A percentile compares a stretch with the other conserved stretches of the same genome.
Conservation (phyloP, 2,888 invertebrate genomes). For the Halocaridina rubra region DNA sequence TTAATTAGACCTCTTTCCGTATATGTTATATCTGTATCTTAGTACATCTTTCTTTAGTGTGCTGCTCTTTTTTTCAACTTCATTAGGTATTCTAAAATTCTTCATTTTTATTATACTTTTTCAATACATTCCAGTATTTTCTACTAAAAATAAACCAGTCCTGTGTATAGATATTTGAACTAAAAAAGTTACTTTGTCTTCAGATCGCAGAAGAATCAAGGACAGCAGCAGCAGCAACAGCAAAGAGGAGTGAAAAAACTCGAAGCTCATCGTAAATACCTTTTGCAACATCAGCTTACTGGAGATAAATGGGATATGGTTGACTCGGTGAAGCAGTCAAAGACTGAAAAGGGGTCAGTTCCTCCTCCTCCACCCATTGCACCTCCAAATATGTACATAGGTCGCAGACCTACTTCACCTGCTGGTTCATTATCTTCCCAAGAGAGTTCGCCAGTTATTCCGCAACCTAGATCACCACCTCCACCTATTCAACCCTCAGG, state of each 20-base stretch:
- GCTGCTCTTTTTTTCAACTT: too few relatives aligned
- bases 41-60: not conserved
- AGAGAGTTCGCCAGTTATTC: slow-evolving; percentile 69
- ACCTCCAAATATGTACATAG: slow-evolving; percentile 66
- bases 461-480: slow-evolving; percentile 76
- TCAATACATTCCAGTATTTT: too few relatives aligned
- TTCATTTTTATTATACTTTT: too few relatives aligned
- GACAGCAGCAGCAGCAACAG: slow-evolving; percentile 38
- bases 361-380: slow-evolving; percentile 67
- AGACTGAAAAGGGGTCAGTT: slow-evolving; percentile 57
- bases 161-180: too few relatives aligned
- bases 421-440: slow-evolving; percentile 77
- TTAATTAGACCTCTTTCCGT: not conserved
- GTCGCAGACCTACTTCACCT: slow-evolving; percentile 75
- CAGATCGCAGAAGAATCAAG: slow-evolving; percentile 40
- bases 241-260: slow-evolving; percentile 78
- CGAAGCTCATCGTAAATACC: slow-evolving; percentile 85
- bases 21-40: not conserved
- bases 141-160: too few relatives aligned
- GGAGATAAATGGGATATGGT: slow-evolving; percentile 62
- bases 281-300: slow-evolving; percentile 86
- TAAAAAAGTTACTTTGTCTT: too few relatives aligned
- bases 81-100: too few relatives aligned
- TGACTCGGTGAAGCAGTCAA: slow-evolving; percentile 67
- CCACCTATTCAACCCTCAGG: slow-evolving; percentile 76